Base-by-base conservation (phyloP, 2,888 invertebrate genomes). In the Melinaea marsaeus region DNA sequence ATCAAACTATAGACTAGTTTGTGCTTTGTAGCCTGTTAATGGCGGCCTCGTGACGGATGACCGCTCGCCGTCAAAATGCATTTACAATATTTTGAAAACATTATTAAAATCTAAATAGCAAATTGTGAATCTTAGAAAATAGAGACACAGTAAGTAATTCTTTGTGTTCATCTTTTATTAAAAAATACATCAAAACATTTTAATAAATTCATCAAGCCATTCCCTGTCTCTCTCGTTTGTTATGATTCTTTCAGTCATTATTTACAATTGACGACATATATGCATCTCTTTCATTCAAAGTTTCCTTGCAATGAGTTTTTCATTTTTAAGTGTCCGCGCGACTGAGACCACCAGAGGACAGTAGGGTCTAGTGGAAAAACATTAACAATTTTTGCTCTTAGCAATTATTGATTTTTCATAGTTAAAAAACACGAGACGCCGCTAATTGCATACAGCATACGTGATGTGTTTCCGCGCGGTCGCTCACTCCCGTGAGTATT, bases 351-450 rank as follows among this genome's bases (percentile, higher is more conserved):
- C 72, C 79, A 75, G 74, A 77, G 85, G 80, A 81, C 79, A 78
- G 79, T 78, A 77, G 80, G 81, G 79, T 82, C 82, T 77, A 65
- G 76, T 78, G 84, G 85, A 88, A 89, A 88, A 88, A 88, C 88
- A 90, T 88, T 86, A 88, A 86, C 87, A 88, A 81, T 79, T 82
- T 78, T 84, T 84, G 79, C 85, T 85, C 84, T 84, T 86, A 88
- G 88, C 90, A 88, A 85, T 84, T 90, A 91, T 90, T 90, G 90
- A 90, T 90, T 88, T 89, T 90, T 79, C 85, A 84, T 85, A 84
- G 87, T 83, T 81, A 86, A 86, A 88, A 86, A 81, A 80, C 78
- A 83, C 73, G 73, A 73, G 72, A 67, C 74, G 73, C 71, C 71
- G 74, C 78, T 85, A 86, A 86, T 87, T 85, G 86, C 82, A 86